Evolutionary conservation across 1,140 invertebrate species (phyloP).

Genomic region (Notospermus geniculatus): DNA sequence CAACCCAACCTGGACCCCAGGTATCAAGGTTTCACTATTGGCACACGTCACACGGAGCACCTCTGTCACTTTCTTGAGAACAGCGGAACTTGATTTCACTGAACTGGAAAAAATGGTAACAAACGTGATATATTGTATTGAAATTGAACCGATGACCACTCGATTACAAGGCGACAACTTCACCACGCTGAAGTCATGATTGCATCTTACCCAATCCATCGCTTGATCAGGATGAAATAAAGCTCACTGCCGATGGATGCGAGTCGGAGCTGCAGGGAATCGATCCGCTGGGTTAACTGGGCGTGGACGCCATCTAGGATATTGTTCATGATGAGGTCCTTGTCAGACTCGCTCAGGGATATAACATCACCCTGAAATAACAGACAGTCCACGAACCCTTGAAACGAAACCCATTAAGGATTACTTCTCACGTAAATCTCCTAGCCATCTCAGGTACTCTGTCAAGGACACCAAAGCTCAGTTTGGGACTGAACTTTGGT

Average conservation of each 20-base stretch:
- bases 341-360: slow-evolving; percentile 24
- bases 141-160: no score
- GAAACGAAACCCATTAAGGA: no score
- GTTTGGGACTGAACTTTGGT: no score
- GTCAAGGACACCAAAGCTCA: no score
- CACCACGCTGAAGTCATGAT: neutral
- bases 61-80: slow-evolving; percentile 16
- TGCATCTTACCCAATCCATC: slow-evolving; percentile 38
- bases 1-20: slow-evolving; percentile 42
- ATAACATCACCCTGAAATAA: slow-evolving; percentile 23
- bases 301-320: slow-evolving; percentile 30
- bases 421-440: no score
- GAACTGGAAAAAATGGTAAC: slow-evolving; percentile 20
- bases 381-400: no score
- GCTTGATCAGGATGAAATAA: slow-evolving; percentile 40
- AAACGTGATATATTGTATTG: no score
- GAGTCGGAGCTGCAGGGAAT: slow-evolving; percentile 35
- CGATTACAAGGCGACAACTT: no score
- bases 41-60: slow-evolving; percentile 23
- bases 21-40: slow-evolving; percentile 31
- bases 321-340: slow-evolving; percentile 28
- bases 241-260: slow-evolving; percentile 43
- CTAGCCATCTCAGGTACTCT: no score
- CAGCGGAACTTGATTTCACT: slow-evolving; percentile 16
- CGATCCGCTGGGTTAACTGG: slow-evolving; percentile 29